phyloP scores from a whole-genome alignment of 2,797 vertebrate species.

The Australoheros facetus region DNA sequence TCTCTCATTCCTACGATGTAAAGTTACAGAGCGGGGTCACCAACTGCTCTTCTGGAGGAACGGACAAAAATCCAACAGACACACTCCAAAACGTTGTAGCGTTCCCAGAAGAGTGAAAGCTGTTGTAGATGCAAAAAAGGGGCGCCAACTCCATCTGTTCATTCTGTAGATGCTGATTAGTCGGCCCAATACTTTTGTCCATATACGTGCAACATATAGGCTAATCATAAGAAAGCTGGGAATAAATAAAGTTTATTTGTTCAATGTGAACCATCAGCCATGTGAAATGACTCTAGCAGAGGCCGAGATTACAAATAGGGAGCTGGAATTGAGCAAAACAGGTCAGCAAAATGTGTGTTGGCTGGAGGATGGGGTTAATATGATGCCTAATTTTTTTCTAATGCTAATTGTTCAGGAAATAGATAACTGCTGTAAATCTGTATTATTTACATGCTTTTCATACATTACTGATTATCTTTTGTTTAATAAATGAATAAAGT shows the following conservation, averaged over 20 bases:
- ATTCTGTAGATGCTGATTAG: background rate
- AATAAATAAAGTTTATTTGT: background rate
- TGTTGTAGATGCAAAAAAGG: background rate
- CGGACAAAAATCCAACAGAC: too few relatives aligned
- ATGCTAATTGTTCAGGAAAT: background rate
- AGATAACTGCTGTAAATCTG: background rate
- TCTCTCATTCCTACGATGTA: too few relatives aligned
- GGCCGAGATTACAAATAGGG: background rate
- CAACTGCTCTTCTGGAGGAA: background rate
- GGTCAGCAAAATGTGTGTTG: background rate
- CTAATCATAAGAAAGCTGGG: background rate
- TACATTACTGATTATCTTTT: background rate
- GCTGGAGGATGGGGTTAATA: background rate
- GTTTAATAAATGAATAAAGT: background rate
- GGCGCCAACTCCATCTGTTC: background rate
- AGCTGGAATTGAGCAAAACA: background rate
- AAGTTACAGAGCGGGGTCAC: rapidly evolving
- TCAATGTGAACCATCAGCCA: background rate
- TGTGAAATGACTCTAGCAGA: background rate
- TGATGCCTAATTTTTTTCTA: background rate
- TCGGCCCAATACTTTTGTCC: background rate
- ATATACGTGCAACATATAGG: background rate
- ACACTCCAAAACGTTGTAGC: background rate
- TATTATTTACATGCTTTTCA: background rate
- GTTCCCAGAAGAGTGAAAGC: background rate